phyloP scores from a whole-genome alignment of 64 coral and sea anemone genomes.

The Porites australiensis region DNA sequence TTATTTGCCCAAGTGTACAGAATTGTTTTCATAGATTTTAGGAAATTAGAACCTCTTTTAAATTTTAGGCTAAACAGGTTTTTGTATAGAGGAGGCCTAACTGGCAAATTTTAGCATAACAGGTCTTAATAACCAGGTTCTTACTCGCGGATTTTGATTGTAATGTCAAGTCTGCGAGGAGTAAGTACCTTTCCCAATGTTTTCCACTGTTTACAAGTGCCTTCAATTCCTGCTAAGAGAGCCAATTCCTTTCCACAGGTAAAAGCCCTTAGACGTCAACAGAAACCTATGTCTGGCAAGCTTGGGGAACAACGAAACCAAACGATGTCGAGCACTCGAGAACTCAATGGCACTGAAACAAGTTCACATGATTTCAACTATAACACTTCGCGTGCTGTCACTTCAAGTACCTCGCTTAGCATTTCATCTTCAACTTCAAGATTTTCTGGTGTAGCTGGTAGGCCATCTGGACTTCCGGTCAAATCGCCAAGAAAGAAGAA shows the following conservation, averaged over 20 bases:
- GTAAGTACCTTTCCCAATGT: too few species aligned
- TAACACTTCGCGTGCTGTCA: background rate
- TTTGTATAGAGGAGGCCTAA: too few species aligned
- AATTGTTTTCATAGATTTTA: too few species aligned
- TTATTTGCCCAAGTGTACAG: too few species aligned
- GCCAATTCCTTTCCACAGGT: slow-evolving; percentile 47
- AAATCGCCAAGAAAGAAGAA: slow-evolving; percentile 70
- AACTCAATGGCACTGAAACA: slow-evolving; percentile 56
- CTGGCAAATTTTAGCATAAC: too few species aligned
- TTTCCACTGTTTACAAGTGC: too few species aligned
- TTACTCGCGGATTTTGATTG: too few species aligned
- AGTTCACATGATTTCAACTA: slow-evolving; percentile 9
- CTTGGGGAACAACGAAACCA: slow-evolving; percentile 91
- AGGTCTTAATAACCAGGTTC: too few species aligned
- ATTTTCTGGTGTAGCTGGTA: slow-evolving; percentile 16
- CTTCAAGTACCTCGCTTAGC: background rate
- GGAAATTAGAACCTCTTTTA: too few species aligned
- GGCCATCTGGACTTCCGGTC: slow-evolving; percentile 15
- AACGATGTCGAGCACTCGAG: slow-evolving; percentile 19
- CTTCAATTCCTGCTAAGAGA: too few species aligned
- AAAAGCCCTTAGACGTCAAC: slow-evolving; percentile 87
- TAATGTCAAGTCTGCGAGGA: too few species aligned
- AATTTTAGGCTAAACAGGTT: too few species aligned
- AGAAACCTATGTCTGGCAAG: slow-evolving; percentile 94
- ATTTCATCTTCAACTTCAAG: slow-evolving; percentile 7